Evolutionary conservation across 2,113 vertebrate genomes (phyloP).

Genomic region (Centropristis striata): DNA sequence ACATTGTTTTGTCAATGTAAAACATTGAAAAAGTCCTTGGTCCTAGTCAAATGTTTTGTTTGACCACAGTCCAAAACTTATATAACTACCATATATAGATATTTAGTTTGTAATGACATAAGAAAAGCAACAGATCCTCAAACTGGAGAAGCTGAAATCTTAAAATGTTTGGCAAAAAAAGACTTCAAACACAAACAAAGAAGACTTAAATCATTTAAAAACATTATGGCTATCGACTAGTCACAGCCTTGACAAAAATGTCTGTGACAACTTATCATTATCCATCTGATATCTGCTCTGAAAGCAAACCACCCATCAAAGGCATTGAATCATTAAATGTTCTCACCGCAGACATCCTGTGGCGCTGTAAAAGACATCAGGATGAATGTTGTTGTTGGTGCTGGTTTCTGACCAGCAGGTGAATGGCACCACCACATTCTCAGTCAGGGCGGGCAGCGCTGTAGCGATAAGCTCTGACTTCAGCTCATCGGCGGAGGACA

Average conservation of each 20-base stretch:
- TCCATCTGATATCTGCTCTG: neutral
- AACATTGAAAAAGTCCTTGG: neutral
- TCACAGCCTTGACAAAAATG: neutral
- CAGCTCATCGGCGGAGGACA: conserved; percentile 91
- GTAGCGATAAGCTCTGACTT: conserved; percentile 89
- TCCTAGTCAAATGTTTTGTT: neutral
- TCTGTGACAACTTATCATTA: neutral
- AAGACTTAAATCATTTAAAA: neutral
- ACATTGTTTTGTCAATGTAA: neutral
- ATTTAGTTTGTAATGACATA: neutral
- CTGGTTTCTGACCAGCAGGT: conserved; percentile 85
- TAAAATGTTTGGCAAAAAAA: too few relatives aligned
- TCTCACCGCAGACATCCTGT: conserved; percentile 94
- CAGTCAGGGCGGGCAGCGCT: conserved; percentile 89
- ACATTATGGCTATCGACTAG: neutral
- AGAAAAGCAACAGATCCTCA: neutral
- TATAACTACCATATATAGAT: too few relatives aligned
- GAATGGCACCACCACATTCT: conserved; percentile 91
- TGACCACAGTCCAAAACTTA: neutral
- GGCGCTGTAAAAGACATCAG: conserved; percentile 92
- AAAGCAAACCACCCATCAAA: neutral
- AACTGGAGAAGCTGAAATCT: neutral
- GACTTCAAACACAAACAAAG: too few relatives aligned
- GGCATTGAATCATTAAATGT: neutral
- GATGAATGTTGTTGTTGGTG: conserved; percentile 85